Evolutionary conservation across 2,888 invertebrate species (phyloP), one percentile per base, ranked within the genome.

Genomic region (Drosophila niveifrons): DNA sequence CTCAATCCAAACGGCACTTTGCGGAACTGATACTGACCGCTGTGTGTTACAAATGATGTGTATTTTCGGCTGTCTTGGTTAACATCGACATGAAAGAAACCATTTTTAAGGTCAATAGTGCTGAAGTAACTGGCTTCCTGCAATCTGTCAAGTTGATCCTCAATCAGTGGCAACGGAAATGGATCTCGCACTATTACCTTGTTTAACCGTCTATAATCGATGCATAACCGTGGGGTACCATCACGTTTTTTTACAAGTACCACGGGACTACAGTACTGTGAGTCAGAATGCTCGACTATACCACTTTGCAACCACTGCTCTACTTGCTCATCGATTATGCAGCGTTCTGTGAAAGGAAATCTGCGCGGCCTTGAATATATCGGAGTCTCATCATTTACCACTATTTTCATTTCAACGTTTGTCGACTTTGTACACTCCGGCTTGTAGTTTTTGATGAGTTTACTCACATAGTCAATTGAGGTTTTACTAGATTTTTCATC

Each of bases 1-100:
- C 29, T 29, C 1, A 29, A 29, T 29, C 29, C 29, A 29, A 29
- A 29, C 29, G 29, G 29, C 29, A 29, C 29, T 8, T 29, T 29
- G 29, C 6, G 29, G 29, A 29, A 29, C 29, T 29, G 29, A 29
- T 29, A 29, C 31, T 88, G 85, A 1, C 89, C 86, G 10, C 80
- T 77, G 2, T 84, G 88, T 0, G 86, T 89, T 1, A 90, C 74
- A 62, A 91, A 91, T 0, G 90, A 82, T 0, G 90, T 91, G 28
- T 28, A 57, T 82, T 62, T 62, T 4, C 34, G 36, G 8, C 46
- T 52, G 3, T 28, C n/a, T 23, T 66, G 46, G 10, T 50, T 39
- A 8, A 73, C 70, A 3, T 18, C 36, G 3, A 79, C 69, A 44
- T 79, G 76, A 29, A 79, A 72, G 13, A 82, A 74, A 9, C 67